Evolutionary conservation across 2,797 vertebrate species (phyloP).

Genomic region (Enteromius afrohamiltoni): DNA sequence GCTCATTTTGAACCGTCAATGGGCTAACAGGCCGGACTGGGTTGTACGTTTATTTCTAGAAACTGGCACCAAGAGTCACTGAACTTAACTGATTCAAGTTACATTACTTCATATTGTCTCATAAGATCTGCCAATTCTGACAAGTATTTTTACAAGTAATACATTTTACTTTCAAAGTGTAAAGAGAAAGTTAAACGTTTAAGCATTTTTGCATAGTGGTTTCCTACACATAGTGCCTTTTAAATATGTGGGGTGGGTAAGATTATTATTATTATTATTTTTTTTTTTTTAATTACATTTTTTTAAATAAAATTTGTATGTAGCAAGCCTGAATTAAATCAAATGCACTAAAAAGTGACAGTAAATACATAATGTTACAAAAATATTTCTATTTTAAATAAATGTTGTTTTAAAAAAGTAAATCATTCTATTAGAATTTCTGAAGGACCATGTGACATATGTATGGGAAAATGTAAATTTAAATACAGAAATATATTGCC

Average conservation of each 20-base stretch:
- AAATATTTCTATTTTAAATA: not conserved
- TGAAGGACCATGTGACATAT: not conserved
- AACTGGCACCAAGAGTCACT: not conserved
- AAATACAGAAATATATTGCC: too few relatives aligned
- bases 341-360: not conserved
- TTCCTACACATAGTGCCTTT: not conserved
- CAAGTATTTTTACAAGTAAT: not conserved
- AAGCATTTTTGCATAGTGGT: not conserved
- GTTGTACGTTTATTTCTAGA: not conserved
- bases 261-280: not conserved
- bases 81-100: not conserved
- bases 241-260: not conserved
- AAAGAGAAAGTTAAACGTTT: too few relatives aligned
- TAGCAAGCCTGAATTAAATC: not conserved
- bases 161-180: not conserved
- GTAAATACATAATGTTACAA: not conserved
- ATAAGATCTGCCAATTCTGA: not conserved
- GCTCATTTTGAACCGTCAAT: not conserved
- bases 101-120: not conserved
- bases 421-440: not conserved
- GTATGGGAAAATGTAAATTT: too few relatives aligned
- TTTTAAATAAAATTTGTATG: not conserved
- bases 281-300: not conserved
- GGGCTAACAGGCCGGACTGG: not conserved
- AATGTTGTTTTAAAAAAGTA: not conserved